Conservation (phyloP, 2,113 vertebrate species). For the Nipponia nippon region DNA sequence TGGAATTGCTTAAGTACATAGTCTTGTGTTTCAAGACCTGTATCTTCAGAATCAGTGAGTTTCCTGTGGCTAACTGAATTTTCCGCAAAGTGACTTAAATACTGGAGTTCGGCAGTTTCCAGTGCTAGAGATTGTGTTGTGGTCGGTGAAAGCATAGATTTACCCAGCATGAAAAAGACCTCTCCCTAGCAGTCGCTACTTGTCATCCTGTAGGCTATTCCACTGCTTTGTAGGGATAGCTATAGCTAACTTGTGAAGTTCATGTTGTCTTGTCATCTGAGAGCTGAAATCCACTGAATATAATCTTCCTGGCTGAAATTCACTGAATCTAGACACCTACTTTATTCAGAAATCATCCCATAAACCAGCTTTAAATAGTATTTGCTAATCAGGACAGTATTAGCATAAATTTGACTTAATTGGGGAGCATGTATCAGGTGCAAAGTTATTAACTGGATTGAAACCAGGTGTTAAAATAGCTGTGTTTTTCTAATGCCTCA, state of each 20-base stretch:
- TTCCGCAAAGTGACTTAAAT: neutral
- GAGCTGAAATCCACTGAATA: neutral
- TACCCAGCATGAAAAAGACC: neutral
- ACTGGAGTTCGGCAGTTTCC: neutral
- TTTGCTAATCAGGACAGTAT: slow-evolving; percentile 44
- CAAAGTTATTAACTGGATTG: slow-evolving; percentile 28
- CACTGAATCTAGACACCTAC: neutral
- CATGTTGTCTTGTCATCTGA: neutral
- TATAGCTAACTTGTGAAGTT: neutral
- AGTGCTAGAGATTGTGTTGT: neutral
- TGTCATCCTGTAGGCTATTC: neutral
- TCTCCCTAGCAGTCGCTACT: neutral
- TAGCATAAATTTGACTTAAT: slow-evolving; percentile 61
- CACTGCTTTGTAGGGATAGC: neutral
- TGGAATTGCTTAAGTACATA: neutral
- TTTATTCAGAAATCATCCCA: neutral
- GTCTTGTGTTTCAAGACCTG: neutral
- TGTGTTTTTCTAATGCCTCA: neutral
- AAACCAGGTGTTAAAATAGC: slow-evolving; percentile 54
- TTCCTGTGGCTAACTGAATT: neutral
- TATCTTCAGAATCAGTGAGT: neutral
- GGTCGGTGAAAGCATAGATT: neutral
- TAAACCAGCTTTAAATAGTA: slow-evolving; percentile 44
- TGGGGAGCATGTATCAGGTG: neutral
- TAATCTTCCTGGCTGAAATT: neutral